Evolutionary conservation across 2,797 vertebrate species (phyloP), one percentile per base, ranked within the genome.

Genomic region (Discoglossus pictus): DNA sequence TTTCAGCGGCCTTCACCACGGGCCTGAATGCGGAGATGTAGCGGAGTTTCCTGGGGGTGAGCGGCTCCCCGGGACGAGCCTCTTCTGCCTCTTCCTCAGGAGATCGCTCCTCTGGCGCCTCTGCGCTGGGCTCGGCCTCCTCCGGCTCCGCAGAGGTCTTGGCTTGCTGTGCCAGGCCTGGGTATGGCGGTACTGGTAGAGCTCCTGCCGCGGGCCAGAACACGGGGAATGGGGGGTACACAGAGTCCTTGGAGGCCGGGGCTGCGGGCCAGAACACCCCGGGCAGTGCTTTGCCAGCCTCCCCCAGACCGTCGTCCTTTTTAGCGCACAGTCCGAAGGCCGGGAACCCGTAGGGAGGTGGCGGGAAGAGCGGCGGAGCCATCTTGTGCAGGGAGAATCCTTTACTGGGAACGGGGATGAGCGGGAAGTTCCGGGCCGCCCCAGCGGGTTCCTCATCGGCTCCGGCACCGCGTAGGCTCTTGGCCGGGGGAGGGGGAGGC

Each of bases 11-110:
- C 76, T 96, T 97, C 55, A 97, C 91, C 31, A 98, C 95, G 0
- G 96, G 96, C 11, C 94, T 90, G 84, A 98, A 98, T 58, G 96
- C 96, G 2, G 96, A 98, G 31, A 97, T 89, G 77, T 98, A 96
- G 64, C 88, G 90, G 65, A 90, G 85, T 63, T 95, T 97, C 70
- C 93, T 86, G 13, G 87, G 74, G 1, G 85, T 86, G 16, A 83
- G 79, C 1, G 76, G 55, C 0, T 78, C 69, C 3, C 82, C 83
- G 43, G 79, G 74, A 5, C 81, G 44, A 12, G 77, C 80, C 1
- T 83, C 81, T 1, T 58, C 62, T 5, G 73, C 75, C 1, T 80
- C 84, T 53, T 89, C 87, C 52, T 87, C 87, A 44, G 79, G 77
- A 1, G 80, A 74, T 79, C 82, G 3, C 76, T 73, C 75, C 76